Base-by-base conservation (phyloP, 2,888 invertebrate genomes). In the Blera fallax region DNA sequence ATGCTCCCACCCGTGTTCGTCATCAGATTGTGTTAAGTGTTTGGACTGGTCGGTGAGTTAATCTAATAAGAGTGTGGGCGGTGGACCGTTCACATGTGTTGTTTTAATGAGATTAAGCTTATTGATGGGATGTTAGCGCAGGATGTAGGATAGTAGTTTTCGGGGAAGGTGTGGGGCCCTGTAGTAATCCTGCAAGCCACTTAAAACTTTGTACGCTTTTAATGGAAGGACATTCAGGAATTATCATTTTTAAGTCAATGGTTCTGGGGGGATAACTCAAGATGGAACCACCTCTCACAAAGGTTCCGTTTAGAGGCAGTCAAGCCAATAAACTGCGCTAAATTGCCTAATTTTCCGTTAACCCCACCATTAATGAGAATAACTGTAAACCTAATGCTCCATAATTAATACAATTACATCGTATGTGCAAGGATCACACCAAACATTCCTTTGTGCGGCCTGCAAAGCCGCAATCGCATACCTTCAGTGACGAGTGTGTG, bases 31-130 rank as follows among this genome's bases (percentile, higher is more conserved):
- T 73, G 58, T 73, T 70, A 74, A 76, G 80, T 79, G 78, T 29
- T 62, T 45, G 64, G n/a, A 54, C 27, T 40, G 21, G 14, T 10
- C 18, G 29, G 37, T 40, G 52, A 54, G 45, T 40, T 76, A 70
- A 76, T 70, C 76, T 34, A 69, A 34, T n/a, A 45, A 34, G 52
- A 29, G 58, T 48, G 21, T 7, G 37, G 56, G 43, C 62, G 11
- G 52, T 54, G 40, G 34, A 48, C 29, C 81, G 27, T 50, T 24
- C 52, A 58, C 65, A 70, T 74, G 74, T 76, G 60, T 81, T 80
- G 80, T 60, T 85, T 72, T 81, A 85, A 85, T 80, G 70, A 72
- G 76, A 85, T 85, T 65, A 70, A 52, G 65, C 72, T 72, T 80
- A 72, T 81, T 80, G 81, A 81, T 76, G 70, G 70, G 72, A 76